A percentile compares a stretch with the other conserved stretches of the same genome.
Evolutionary conservation across 2,888 invertebrate species (phyloP).

Genomic region (Orchesellides sinensis): DNA sequence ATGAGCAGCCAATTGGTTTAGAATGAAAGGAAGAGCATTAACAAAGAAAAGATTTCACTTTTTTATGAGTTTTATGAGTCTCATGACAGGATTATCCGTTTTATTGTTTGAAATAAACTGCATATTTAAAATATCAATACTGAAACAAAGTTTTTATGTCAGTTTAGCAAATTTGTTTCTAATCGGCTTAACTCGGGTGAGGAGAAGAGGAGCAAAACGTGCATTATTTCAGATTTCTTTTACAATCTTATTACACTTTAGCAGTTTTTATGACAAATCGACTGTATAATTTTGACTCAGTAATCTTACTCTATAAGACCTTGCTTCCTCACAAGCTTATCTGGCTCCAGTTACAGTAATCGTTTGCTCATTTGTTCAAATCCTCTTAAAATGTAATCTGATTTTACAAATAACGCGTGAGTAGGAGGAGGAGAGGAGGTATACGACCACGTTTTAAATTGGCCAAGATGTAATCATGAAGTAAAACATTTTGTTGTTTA

Average conservation of each 20-base stretch:
- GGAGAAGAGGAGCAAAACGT: neutral
- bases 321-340: constrained; percentile 36
- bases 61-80: neutral
- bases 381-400: constrained; percentile 43
- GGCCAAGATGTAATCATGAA: neutral
- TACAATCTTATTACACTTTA: too few relatives aligned
- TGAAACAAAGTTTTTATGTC: constrained; percentile 7
- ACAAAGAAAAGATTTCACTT: too few relatives aligned
- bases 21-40: constrained; percentile 2
- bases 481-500: too few relatives aligned
- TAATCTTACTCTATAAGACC: too few relatives aligned
- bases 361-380: constrained; percentile 48
- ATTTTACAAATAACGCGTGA: constrained; percentile 25
- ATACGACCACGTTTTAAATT: neutral
- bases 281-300: too few relatives aligned
- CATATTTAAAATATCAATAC: neutral
- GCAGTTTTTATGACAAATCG: too few relatives aligned
- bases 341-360: constrained; percentile 60
- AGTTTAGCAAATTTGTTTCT: constrained; percentile 46
- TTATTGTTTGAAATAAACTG: neutral
- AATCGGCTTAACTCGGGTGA: constrained; percentile 39
- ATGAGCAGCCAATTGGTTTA: constrained; percentile 46
- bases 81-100: neutral
- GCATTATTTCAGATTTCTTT: too few relatives aligned
- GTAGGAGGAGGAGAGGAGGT: neutral